A percentile compares a stretch with the other conserved stretches of the same genome.
Evolutionary conservation across 2,888 invertebrate genomes (phyloP).

Genomic region (Volucella zonaria): DNA sequence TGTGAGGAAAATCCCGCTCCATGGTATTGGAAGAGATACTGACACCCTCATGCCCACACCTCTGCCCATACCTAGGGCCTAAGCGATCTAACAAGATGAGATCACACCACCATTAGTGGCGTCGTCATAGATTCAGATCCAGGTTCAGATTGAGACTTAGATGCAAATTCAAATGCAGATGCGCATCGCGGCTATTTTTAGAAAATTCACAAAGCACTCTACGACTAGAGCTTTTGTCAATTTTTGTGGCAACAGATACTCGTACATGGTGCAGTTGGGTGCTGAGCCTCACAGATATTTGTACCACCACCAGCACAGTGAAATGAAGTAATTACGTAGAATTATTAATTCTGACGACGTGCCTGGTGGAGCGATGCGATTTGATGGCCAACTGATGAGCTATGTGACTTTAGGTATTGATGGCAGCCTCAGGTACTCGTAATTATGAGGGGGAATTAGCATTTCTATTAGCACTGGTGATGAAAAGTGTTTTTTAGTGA

Average conservation of each 20-base stretch:
- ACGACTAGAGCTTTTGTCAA: too few relatives aligned
- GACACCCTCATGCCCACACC: too few relatives aligned
- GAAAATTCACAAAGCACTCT: slow-evolving; percentile 14
- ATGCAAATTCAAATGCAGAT: slow-evolving; percentile 16
- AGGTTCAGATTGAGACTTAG: too few relatives aligned
- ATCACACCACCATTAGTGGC: slow-evolving; percentile 18
- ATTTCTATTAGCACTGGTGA: slow-evolving; percentile 41
- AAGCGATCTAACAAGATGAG: slow-evolving; percentile 35
- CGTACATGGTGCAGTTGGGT: too few relatives aligned
- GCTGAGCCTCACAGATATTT: not conserved
- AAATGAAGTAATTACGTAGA: slow-evolving; percentile 40
- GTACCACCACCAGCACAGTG: slow-evolving; percentile 13
- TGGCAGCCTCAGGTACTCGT: not conserved
- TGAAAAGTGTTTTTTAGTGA: slow-evolving; percentile 11
- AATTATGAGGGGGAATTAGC: slow-evolving; percentile 42
- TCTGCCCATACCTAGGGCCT: too few relatives aligned
- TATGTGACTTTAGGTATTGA: not conserved
- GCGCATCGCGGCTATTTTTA: slow-evolving; percentile 32
- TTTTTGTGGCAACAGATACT: too few relatives aligned
- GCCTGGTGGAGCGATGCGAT: not conserved
- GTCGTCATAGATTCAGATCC: not conserved
- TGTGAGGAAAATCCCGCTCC: slow-evolving; percentile 16
- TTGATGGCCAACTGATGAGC: too few relatives aligned
- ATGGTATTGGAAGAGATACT: not conserved
- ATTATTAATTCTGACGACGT: slow-evolving; percentile 49